phyloP scores from a whole-genome alignment of 2,113 vertebrate species.

The Catharus bicknelli region DNA sequence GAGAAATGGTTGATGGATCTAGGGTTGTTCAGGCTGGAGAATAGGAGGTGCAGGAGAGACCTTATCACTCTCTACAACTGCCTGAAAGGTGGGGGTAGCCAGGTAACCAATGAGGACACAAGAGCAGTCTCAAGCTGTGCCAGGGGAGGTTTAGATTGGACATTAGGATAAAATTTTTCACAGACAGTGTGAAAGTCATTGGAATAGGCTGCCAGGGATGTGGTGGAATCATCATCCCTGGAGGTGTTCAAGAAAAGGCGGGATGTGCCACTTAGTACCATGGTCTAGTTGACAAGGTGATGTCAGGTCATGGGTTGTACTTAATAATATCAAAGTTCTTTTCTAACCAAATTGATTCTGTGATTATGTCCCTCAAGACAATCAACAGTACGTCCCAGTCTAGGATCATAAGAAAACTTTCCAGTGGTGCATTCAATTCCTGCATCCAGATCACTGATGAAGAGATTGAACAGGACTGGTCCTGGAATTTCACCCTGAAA shows the following conservation, averaged over 20 bases:
- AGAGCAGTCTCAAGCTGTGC: neutral
- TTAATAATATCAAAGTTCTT: neutral
- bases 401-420: neutral
- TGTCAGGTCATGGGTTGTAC: neutral
- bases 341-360: neutral
- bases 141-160: neutral
- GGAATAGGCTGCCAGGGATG: neutral
- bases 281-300: neutral
- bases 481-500: neutral
- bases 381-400: neutral
- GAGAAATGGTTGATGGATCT: accelerated
- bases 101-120: neutral
- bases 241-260: neutral
- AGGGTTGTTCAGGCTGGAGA: neutral
- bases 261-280: neutral
- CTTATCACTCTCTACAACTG: accelerated
- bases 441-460: neutral
- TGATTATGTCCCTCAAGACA: neutral
- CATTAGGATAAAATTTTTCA: neutral
- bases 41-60: neutral
- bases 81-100: neutral
- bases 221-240: neutral
- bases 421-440: neutral
- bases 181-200: neutral
- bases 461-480: neutral